These are phyloP conservation scores for Lacanobia wlatinum DNA, from an alignment of 2,888 invertebrate species.

Conservation along the genomic window DNA sequence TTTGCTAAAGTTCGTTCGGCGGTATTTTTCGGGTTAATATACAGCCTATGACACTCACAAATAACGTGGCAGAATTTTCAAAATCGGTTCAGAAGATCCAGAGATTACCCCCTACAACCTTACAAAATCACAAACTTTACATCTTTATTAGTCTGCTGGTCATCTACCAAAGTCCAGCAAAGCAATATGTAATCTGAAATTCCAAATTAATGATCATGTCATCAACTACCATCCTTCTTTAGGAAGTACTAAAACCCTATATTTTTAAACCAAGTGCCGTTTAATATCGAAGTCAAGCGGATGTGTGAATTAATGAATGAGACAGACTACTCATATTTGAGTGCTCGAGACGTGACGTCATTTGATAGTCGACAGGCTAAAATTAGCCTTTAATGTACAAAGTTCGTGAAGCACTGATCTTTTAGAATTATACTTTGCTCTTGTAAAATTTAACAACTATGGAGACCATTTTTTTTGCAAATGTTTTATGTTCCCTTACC, in stretches of 20 bases:
- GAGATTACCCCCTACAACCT: too few species aligned
- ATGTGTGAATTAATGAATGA: constrained; percentile 56
- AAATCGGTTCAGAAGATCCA: too few species aligned
- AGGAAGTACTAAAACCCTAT: constrained; percentile 12
- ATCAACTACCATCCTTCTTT: not conserved
- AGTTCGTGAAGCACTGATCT: constrained; percentile 5
- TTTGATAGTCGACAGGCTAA: constrained; percentile 38
- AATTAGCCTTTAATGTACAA: constrained; percentile 43
- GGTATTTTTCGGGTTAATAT: too few species aligned
- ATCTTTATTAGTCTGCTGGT: too few species aligned
- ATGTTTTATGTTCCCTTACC: not conserved
- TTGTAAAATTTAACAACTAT: not conserved
- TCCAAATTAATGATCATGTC: too few species aligned
- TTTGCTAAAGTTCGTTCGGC: too few species aligned
- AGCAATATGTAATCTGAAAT: too few species aligned
- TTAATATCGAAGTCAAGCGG: constrained; percentile 36
- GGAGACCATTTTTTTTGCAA: not conserved
- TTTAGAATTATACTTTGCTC: constrained; percentile 17
- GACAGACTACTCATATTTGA: constrained; percentile 47
- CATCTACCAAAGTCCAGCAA: too few species aligned
- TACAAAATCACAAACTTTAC: too few species aligned
- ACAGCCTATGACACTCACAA: too few species aligned
- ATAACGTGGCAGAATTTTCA: too few species aligned
- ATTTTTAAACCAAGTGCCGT: constrained; percentile 14
- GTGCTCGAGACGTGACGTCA: constrained; percentile 45